A percentile compares a stretch with the other conserved stretches of the same genome.
Evolutionary conservation across 2,797 vertebrate genomes (phyloP).

Genomic region (Schizopygopsis malacanthus): DNA sequence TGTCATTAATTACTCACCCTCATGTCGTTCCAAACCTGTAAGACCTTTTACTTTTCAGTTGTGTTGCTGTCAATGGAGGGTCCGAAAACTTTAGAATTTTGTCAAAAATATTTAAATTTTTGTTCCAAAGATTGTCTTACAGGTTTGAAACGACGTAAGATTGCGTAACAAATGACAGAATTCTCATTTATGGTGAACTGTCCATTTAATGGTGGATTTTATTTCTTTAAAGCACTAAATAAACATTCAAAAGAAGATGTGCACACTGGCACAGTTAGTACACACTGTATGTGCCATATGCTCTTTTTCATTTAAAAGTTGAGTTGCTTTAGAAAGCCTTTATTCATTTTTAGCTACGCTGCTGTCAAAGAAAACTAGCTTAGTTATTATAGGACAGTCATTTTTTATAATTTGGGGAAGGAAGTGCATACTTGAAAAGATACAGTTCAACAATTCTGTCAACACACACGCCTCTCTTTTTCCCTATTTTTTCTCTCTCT

Average conservation of each 20-base stretch:
- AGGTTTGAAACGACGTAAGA: no score
- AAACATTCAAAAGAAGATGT: not conserved
- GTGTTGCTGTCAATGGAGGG: no score
- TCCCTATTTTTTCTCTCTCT: not conserved
- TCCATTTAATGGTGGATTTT: no score
- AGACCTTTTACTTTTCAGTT: no score
- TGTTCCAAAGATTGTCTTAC: no score
- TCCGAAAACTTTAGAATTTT: no score
- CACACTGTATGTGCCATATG: not conserved
- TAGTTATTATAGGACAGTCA: slow-evolving; percentile 1
- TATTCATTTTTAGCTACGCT: not conserved
- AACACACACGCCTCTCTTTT: not conserved
- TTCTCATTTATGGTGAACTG: not conserved
- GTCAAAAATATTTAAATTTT: no score
- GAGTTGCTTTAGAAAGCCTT: not conserved
- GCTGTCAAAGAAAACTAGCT: slow-evolving; percentile 16
- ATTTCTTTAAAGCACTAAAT: not conserved
- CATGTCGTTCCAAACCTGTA: no score
- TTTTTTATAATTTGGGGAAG: slow-evolving; percentile 17
- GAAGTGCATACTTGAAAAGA: slow-evolving; percentile 7
- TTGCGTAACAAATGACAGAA: no score
- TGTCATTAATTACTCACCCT: no score
- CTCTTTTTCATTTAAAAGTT: not conserved
- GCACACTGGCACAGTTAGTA: not conserved
- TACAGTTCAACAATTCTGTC: slow-evolving; percentile 10